Evolutionary conservation across 92 coral and sea anemone species (phyloP).

Genomic region (Heteractis magnifica): DNA sequence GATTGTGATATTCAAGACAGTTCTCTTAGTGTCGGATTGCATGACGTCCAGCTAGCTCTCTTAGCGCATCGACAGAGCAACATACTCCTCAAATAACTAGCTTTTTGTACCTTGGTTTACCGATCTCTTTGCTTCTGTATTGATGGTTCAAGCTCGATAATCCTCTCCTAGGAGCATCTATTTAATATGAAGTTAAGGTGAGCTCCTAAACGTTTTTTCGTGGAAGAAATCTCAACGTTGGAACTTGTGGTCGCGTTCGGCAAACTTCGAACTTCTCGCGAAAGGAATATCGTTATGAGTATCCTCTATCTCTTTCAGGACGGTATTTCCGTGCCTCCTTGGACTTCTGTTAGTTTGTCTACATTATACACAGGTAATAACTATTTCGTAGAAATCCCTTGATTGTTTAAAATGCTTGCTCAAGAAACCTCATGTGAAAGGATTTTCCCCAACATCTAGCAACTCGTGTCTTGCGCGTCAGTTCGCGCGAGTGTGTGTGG

Average conservation of each 20-base stretch:
- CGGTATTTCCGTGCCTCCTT: slow-evolving; percentile 67
- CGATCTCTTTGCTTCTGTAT: slow-evolving; percentile 11
- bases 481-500: neutral
- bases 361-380: slow-evolving; percentile 61
- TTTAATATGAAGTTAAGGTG: slow-evolving; percentile 75
- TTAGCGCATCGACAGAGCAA: slow-evolving; percentile 16
- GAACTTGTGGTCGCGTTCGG: neutral
- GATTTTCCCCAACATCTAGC: neutral
- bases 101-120: slow-evolving; percentile 8
- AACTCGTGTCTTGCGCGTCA: neutral
- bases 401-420: neutral
- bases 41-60: slow-evolving; percentile 32
- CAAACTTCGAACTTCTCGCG: slow-evolving; percentile 19
- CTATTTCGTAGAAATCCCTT: neutral
- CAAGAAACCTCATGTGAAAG: neutral
- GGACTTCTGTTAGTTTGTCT: slow-evolving; percentile 44
- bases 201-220: slow-evolving; percentile 7
- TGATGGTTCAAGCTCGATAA: slow-evolving; percentile 16
- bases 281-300: neutral
- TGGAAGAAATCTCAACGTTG: neutral
- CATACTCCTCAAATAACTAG: slow-evolving; percentile 49
- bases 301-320: slow-evolving; percentile 48
- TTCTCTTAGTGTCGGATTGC: slow-evolving; percentile 45
- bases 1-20: slow-evolving; percentile 23
- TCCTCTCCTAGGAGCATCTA: slow-evolving; percentile 27